Evolutionary conservation across 2,113 vertebrate genomes (phyloP).

Genomic region (Oncorhynchus kisutch): DNA sequence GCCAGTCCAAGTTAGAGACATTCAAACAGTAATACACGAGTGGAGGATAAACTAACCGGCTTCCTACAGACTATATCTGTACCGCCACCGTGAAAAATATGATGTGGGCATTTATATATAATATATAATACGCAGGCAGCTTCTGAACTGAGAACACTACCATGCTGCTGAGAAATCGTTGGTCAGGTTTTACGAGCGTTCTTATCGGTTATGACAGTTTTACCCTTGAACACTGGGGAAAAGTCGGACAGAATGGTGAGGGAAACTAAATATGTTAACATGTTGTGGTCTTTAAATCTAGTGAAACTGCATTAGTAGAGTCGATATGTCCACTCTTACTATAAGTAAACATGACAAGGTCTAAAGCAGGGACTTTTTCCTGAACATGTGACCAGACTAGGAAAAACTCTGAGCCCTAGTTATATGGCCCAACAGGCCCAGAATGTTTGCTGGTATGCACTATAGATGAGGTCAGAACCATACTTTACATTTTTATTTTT

Average conservation of each 20-base stretch:
- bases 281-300: background rate
- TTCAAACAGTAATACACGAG: conserved; percentile 76
- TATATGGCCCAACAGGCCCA: background rate
- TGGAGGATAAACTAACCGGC: conserved; percentile 70
- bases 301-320: background rate
- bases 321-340: background rate
- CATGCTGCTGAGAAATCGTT: conserved; percentile 64
- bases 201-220: conserved; percentile 61
- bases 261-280: background rate
- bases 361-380: background rate
- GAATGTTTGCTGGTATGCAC: background rate
- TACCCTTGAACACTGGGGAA: conserved; percentile 59
- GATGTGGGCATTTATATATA: conserved; percentile 41
- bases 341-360: too few species aligned
- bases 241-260: background rate
- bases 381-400: background rate
- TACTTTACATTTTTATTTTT: too few species aligned
- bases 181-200: conserved; percentile 58
- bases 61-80: conserved; percentile 69
- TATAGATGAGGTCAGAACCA: too few species aligned
- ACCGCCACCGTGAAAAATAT: conserved; percentile 70
- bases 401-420: background rate
- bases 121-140: conserved; percentile 68
- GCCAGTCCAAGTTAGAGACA: conserved; percentile 79
- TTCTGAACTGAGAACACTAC: conserved; percentile 44